Conservation (phyloP, 2,797 vertebrate genomes). For the Urosaurus nigricauda region DNA sequence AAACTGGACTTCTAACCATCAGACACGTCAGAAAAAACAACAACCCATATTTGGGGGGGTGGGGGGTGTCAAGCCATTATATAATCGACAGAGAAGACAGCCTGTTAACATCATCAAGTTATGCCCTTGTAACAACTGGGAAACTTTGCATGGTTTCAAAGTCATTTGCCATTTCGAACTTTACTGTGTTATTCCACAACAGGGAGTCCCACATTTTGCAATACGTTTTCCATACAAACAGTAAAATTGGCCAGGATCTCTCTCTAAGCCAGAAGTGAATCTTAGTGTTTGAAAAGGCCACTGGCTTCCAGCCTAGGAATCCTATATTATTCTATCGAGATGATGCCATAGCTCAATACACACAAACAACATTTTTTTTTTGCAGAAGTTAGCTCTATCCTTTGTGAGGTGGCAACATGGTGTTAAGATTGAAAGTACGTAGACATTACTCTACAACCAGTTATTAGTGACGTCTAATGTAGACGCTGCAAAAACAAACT, state of each 20-base stretch:
- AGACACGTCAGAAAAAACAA: background rate
- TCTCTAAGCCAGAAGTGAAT: background rate
- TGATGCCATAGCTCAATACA: background rate
- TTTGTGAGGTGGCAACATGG: background rate
- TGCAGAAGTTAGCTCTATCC: background rate
- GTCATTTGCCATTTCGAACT: background rate
- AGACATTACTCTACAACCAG: background rate
- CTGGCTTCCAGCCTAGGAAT: background rate
- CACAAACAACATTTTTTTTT: background rate
- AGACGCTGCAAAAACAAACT: background rate
- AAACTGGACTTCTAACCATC: background rate
- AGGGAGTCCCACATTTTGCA: background rate
- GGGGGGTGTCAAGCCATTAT: slow-evolving; percentile 13
- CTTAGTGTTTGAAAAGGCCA: background rate
- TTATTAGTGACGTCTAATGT: background rate
- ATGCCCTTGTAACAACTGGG: slow-evolving; percentile 47
- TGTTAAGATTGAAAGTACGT: background rate
- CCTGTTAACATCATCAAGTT: slow-evolving; percentile 41
- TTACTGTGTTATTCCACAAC: background rate
- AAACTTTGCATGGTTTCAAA: background rate
- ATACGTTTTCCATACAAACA: background rate
- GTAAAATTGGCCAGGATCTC: background rate
- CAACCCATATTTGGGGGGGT: slow-evolving; percentile 11
- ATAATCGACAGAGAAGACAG: slow-evolving; percentile 1
- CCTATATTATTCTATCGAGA: background rate